Percentiles rank a stretch among this genome's conserved stretches.
phyloP scores from a whole-genome alignment of 1,140 invertebrate genomes.

The Drosophila arawakana region DNA sequence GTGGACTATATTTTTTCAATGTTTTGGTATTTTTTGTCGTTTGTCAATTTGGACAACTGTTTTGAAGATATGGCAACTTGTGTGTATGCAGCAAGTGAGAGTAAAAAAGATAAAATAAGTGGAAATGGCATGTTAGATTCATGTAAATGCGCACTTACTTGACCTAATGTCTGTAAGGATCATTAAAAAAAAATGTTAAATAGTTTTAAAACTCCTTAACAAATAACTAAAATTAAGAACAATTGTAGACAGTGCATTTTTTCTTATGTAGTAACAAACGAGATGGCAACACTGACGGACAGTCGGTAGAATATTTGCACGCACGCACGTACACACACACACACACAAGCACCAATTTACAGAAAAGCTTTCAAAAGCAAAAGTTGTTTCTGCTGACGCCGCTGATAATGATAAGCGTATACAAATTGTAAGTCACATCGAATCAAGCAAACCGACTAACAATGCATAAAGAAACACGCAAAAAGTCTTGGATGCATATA shows the following conservation, averaged over 20 bases:
- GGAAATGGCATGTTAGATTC: constrained; percentile 10
- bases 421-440: constrained; percentile 29
- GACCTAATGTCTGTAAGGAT: not conserved
- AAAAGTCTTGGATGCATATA: constrained; percentile 10
- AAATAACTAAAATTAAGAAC: not conserved
- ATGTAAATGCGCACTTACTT: not conserved
- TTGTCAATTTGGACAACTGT: constrained; percentile 11
- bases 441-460: constrained; percentile 1
- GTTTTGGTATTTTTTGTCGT: constrained; percentile 5
- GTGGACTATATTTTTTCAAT: not conserved
- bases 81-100: constrained; percentile 16
- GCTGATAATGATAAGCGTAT: constrained; percentile 53
- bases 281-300: constrained; percentile 41
- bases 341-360: not conserved
- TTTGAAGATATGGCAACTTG: constrained; percentile 38
- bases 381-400: constrained; percentile 51
- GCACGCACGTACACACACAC: not conserved
- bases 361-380: constrained; percentile 46
- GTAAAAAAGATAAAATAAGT: constrained; percentile 33
- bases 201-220: not conserved
- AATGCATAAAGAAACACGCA: constrained; percentile 21
- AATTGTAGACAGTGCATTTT: constrained; percentile 3
- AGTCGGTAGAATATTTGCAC: constrained; percentile 24
- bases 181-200: not conserved
- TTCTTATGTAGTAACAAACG: constrained; percentile 26